Conservation (phyloP, 2,797 vertebrate species). For the Naso thynnoides region DNA sequence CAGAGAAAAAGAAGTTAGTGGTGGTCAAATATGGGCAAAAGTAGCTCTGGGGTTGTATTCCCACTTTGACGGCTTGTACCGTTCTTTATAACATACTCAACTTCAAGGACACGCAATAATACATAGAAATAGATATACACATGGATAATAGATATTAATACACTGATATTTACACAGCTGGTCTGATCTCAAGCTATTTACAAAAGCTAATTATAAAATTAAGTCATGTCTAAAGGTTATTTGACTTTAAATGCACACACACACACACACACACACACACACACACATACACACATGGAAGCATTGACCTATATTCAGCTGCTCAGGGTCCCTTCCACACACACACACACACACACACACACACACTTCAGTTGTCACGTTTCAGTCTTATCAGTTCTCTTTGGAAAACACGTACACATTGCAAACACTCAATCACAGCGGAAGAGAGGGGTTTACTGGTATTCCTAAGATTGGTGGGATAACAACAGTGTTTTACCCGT, state of each 20-base stretch:
- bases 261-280: not conserved
- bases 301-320: constrained; percentile 33
- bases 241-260: constrained; percentile 1
- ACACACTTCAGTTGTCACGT: constrained; percentile 34
- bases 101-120: too few relatives aligned
- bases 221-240: constrained; percentile 10
- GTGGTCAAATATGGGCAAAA: constrained; percentile 4
- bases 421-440: constrained; percentile 8
- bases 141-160: too few relatives aligned
- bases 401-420: not conserved
- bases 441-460: constrained; percentile 43
- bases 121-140: too few relatives aligned
- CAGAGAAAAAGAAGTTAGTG: not conserved
- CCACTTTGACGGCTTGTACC: too few relatives aligned
- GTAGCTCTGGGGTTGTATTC: not conserved
- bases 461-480: constrained; percentile 53
- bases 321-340: constrained; percentile 10
- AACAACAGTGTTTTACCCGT: constrained; percentile 48
- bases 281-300: constrained; percentile 6
- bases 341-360: constrained; percentile 4
- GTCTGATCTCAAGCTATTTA: not conserved
- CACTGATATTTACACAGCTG: not conserved
- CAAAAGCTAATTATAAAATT: not conserved
- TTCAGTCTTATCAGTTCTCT: constrained; percentile 28
- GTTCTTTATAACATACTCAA: too few relatives aligned